Evolutionary conservation across 2,888 invertebrate species (phyloP), one percentile per base, ranked within the genome.

Genomic region (Polymixis lichenea): DNA sequence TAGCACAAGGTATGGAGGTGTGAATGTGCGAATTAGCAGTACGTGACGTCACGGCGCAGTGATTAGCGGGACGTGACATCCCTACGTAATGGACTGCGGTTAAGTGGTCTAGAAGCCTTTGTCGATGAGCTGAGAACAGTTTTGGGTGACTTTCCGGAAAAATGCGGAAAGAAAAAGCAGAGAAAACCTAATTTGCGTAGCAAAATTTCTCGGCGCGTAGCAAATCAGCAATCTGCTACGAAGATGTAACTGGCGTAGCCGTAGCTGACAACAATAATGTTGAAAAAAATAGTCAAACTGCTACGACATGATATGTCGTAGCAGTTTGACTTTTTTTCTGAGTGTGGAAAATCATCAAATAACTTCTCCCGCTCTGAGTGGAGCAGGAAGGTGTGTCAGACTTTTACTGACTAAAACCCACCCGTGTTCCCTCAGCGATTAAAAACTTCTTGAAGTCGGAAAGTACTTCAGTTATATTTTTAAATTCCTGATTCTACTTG

Each of bases 31-130:
- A 93, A 93, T 91, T 88, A 89, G 86, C 82, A 77, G 89, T 78
- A 88, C 92, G 93, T 93, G 93, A 91, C 90, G 89, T 91, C 92
- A 92, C 91, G 90, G 74, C 74, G 74, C 73, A 83, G 90, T 91
- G 91, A 93, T 93, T 92, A 93, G 90, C 81, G 56, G 80, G 79
- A 93, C 95, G 94, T 94, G 94, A 93, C 91, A 87, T 78, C 83
- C 86, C 84, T 89, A 72, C 87, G 81, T 92, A 92, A 92, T 91
- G 89, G 85, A 84, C 78, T 80, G 89, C 73, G 83, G 84, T 78
- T 86, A 83, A 72, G 72, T 76, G 75, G 62, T 69, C 75, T 65
- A 49, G 28, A 72, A 28, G 28, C 53, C 19, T 25, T 60, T 15
- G n/a, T 58, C 62, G 58, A 61, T 61, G 49, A 49, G n/a, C 25